Base-by-base conservation (phyloP, 2,797 vertebrate genomes). In the Pseudopleuronectes americanus region DNA sequence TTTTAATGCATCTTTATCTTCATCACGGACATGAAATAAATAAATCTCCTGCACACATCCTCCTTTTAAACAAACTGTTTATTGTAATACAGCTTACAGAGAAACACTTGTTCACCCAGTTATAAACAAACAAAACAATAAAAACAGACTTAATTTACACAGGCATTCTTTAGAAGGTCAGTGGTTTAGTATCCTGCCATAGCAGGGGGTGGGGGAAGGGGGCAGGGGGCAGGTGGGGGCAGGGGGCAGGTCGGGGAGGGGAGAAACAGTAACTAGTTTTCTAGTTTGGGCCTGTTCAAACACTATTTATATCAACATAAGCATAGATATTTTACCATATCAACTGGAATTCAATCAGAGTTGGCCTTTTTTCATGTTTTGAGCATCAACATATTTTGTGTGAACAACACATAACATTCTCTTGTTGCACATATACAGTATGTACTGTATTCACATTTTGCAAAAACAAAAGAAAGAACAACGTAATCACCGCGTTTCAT, bases 41-140 rank as follows among this genome's bases (percentile, higher is more conserved):
- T 38, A 55, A 26, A 53, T 38, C 1, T 13, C 23, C 26, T 1
- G 12, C 57, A 33, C 57, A 33, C 60, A 26, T 55, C 19, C 56
- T 86, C 43, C 52, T 90, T 93, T 93, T 89, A 93, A 94, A 94
- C 93, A 93, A 94, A 94, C 84, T 80, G 85, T 93, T 95, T 95
- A 95, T 95, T 95, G 92, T 94, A 92, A 94, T 92, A 93, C 89
- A 90, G 91, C 87, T 93, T 90, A 95, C 93, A 95, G 91, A 94
- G 90, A 94, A 92, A 94, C 93, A 93, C 87, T 89, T 92, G 84
- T 92, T 93, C 89, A 94, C 84, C 91, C 91, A 89, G 88, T 93
- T 93, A 84, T 87, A 92, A 94, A 93, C 93, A 92, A 91, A 90
- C 74, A 79, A 85, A 85, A 90, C 91, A 83, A 92, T 88, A 81